phyloP scores from a whole-genome alignment of 2,888 invertebrate genomes.

The Lepidochitona cinerea region DNA sequence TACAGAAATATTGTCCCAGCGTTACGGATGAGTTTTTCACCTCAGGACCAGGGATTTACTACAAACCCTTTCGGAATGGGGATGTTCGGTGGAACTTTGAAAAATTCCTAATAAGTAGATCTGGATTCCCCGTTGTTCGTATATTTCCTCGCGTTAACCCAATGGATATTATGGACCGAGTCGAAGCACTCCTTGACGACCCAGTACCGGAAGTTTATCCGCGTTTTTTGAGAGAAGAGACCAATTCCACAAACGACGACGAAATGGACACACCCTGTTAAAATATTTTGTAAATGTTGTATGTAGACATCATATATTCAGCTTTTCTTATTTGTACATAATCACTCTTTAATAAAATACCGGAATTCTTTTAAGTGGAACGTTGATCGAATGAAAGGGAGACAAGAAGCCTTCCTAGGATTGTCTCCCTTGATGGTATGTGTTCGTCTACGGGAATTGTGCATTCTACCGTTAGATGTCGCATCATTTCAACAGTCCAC shows the following conservation, averaged over 20 bases:
- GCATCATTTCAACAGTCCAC: neutral
- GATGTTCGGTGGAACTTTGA: slow-evolving; percentile 24
- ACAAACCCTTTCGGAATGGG: slow-evolving; percentile 25
- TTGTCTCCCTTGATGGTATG: neutral
- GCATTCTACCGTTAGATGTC: neutral
- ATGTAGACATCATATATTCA: too few relatives aligned
- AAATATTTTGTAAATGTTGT: too few relatives aligned
- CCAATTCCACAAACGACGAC: neutral
- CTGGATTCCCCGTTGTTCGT: slow-evolving; percentile 17
- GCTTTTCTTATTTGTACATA: too few relatives aligned
- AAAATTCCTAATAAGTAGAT: slow-evolving; percentile 20
- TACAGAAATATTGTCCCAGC: slow-evolving; percentile 18
- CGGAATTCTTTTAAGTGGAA: neutral
- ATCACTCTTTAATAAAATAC: neutral
- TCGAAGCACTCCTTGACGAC: slow-evolving; percentile 4
- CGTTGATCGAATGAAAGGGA: neutral
- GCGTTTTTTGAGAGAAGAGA: neutral
- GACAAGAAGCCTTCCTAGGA: neutral
- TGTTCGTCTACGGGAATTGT: neutral
- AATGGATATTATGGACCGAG: neutral
- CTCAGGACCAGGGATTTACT: slow-evolving; percentile 23
- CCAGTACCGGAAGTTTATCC: neutral
- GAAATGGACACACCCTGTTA: too few relatives aligned
- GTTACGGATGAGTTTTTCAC: slow-evolving; percentile 26
- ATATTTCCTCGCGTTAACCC: slow-evolving; percentile 9